A percentile compares a stretch with the other conserved stretches of the same genome.
Evolutionary conservation across 2,797 vertebrate genomes (phyloP).

Genomic region (Gymnothorax javanicus): DNA sequence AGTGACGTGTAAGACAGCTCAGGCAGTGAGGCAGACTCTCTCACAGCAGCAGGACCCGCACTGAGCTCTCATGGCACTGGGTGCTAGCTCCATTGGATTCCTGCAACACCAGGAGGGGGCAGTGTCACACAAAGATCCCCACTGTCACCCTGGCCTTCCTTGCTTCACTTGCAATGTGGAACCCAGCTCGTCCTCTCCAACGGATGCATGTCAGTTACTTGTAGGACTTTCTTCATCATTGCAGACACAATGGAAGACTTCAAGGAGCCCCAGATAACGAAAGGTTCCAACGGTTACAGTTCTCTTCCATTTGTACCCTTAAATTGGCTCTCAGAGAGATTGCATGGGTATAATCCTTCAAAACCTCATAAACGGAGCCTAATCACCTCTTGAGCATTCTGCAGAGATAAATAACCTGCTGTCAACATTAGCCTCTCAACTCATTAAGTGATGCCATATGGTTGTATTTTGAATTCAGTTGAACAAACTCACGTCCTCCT

Average conservation of each 20-base stretch:
- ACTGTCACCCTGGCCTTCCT: neutral
- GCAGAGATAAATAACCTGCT: conserved; percentile 10
- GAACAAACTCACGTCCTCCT: neutral
- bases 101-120: conserved; percentile 23
- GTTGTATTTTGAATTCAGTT: conserved; percentile 10
- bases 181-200: neutral
- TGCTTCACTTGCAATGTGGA: neutral
- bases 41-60: too few relatives aligned
- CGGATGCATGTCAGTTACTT: neutral
- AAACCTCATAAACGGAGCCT: neutral
- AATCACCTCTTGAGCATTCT: neutral
- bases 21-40: neutral
- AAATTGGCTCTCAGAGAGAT: neutral
- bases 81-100: neutral
- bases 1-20: neutral
- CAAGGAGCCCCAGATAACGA: neutral
- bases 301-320: neutral
- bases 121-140: conserved; percentile 29
- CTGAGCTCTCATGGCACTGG: neutral
- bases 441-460: neutral
- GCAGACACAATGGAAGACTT: neutral
- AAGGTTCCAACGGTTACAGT: neutral
- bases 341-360: neutral
- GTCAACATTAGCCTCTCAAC: neutral
- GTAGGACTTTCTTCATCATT: neutral